phyloP scores from a whole-genome alignment of 2,888 invertebrate genomes.

The Nomada hirtipes region DNA sequence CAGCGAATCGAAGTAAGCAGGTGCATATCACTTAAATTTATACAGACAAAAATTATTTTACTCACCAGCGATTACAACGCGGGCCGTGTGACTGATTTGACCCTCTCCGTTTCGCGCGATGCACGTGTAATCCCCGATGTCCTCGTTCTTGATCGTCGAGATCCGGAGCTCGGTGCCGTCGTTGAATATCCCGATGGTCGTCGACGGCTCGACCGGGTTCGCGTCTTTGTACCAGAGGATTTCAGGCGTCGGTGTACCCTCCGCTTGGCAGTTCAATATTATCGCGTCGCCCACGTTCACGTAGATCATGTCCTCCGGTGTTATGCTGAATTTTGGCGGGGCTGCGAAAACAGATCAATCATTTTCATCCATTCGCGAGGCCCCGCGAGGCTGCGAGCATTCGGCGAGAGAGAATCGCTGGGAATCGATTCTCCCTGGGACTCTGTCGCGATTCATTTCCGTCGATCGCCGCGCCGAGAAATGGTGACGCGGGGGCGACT shows the following conservation, averaged over 20 bases:
- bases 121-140: constrained; percentile 98
- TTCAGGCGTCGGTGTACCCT: constrained; percentile 97
- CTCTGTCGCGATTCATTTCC: neutral
- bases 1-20: constrained; percentile 35
- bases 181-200: constrained; percentile 95
- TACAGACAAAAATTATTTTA: neutral
- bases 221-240: constrained; percentile 98
- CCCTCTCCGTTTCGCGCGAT: constrained; percentile 98
- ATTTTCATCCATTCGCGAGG: neutral
- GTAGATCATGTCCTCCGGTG: constrained; percentile 98
- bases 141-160: constrained; percentile 95
- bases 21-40: too few species aligned
- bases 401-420: neutral
- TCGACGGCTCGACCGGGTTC: constrained; percentile 94
- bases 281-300: constrained; percentile 98
- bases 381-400: neutral
- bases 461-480: constrained; percentile 27
- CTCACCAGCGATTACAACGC: constrained; percentile 96
- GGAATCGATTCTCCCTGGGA: too few species aligned
- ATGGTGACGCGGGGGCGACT: constrained; percentile 6
- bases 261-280: constrained; percentile 98
- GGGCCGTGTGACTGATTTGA: constrained; percentile 97
- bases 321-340: constrained; percentile 97
- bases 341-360: constrained; percentile 84
- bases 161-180: constrained; percentile 97